These are phyloP conservation scores for Aspidapion aeneum DNA, from an alignment of 2,888 invertebrate genomes.

Conservation along the genomic window DNA sequence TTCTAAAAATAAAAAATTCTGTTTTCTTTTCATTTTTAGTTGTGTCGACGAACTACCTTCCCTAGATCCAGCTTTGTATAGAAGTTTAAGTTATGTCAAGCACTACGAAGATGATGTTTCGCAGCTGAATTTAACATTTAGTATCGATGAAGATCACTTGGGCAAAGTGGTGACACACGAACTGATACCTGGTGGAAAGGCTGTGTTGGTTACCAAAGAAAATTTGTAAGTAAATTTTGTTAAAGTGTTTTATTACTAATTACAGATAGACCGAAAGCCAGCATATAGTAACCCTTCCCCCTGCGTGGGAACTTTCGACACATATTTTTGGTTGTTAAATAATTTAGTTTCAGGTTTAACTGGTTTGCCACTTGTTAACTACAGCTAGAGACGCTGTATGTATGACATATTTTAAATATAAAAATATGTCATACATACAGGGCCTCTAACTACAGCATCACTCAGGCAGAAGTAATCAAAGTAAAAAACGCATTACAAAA, in stretches of 20 bases:
- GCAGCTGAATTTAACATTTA: slow-evolving; percentile 93
- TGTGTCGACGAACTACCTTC: slow-evolving; percentile 98
- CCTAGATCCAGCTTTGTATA: slow-evolving; percentile 91
- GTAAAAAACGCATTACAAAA: too few species aligned
- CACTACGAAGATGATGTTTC: slow-evolving; percentile 90
- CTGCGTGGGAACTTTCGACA: too few species aligned
- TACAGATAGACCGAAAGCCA: too few species aligned
- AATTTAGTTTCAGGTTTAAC: too few species aligned
- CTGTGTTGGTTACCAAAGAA: slow-evolving; percentile 90
- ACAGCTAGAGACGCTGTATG: too few species aligned
- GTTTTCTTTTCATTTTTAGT: slow-evolving; percentile 86
- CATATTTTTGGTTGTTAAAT: too few species aligned
- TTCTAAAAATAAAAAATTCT: too few species aligned
- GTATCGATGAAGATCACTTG: slow-evolving; percentile 91
- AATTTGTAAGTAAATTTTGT: slow-evolving; percentile 70
- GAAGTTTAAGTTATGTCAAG: slow-evolving; percentile 94
- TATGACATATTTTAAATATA: too few species aligned
- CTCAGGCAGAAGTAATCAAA: too few species aligned
- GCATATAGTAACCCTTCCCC: too few species aligned
- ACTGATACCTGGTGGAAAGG: slow-evolving; percentile 91
- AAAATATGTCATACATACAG: too few species aligned
- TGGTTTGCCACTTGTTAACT: too few species aligned
- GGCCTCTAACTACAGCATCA: background rate
- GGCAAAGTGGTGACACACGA: slow-evolving; percentile 95
- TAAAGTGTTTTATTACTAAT: slow-evolving; percentile 9